Base-by-base conservation (phyloP, 2,888 invertebrate genomes). In the Masnerella sp. region DNA sequence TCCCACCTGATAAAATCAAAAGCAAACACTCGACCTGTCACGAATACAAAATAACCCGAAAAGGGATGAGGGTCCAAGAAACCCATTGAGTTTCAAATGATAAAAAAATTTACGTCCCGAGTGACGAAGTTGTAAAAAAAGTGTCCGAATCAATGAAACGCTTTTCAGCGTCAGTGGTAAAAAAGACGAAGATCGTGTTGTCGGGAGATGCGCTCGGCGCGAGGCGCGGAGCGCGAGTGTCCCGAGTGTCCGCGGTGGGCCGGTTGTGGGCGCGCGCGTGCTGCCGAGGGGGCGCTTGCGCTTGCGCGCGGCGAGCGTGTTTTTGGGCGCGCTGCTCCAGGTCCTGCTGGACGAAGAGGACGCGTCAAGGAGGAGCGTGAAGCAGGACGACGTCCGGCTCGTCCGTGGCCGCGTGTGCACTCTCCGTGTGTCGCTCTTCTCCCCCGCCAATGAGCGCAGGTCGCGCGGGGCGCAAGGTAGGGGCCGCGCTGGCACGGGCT, bases 401-500 rank as follows among this genome's bases (percentile, higher is more conserved):
- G 71, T 78, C 77, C 74, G 72, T 75, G 72, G 75, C 75, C 77
- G 79, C 80, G 77, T 78, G 80, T 70, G 61, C 78, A 65, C 65
- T 65, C 64, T 45, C 28, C 45, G 45, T 45, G 45, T 45, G 74
- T 77, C 74, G 74, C 61, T 71, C 79, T 81, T 72, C 81, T 81
- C 83, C 83, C 82, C 82, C 83, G 83, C 82, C 82, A 81, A 82
- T 82, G 82, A 80, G 81, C 78, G 79, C 75, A 76, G 78, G 78
- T 80, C 79, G 80, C 81, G 51, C 49, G 58, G 67, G 91, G 91
- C 90, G 90, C 89, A 88, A 85, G 85, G 86, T 84, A 84, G 88
- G 88, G 88, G 89, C 89, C 90, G 89, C 80, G 82, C 81, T 90
- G 90, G 90, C 90, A 88, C 88, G 87, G 85, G 82, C 84, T 74